These are phyloP conservation scores for Xenopus borealis DNA, from an alignment of 2,113 vertebrate genomes.

Conservation along the genomic window DNA sequence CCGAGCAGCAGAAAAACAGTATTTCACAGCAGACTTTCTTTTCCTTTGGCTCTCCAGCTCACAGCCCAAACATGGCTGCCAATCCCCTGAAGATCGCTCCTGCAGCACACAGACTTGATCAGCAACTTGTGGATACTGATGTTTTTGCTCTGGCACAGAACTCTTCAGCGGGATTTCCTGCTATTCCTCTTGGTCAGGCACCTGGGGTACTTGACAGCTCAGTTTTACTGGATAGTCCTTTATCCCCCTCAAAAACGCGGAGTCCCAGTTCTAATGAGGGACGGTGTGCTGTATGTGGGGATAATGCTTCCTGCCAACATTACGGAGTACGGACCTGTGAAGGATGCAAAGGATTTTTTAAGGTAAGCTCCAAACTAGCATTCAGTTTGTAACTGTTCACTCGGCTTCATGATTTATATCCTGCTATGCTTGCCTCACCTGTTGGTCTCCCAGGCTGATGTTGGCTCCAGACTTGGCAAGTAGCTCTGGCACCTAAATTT, in stretches of 20 bases:
- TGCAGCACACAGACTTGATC: conserved; percentile 60
- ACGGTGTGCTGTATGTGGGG: conserved; percentile 89
- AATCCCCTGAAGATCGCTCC: conserved; percentile 62
- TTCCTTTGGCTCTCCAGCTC: conserved; percentile 67
- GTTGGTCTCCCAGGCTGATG: conserved; percentile 2
- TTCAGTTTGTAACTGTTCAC: not conserved
- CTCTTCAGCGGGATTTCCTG: conserved; percentile 57
- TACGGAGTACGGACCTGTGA: conserved; percentile 95
- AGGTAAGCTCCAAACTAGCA: conserved; percentile 66
- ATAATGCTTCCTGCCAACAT: conserved; percentile 94
- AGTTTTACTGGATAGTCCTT: conserved; percentile 57
- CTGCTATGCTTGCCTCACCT: conserved; percentile 12
- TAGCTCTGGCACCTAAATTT: conserved; percentile 11
- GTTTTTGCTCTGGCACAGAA: conserved; percentile 53
- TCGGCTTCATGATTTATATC: not conserved
- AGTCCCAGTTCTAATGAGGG: conserved; percentile 75
- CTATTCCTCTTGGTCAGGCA: conserved; percentile 62
- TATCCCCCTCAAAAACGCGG: conserved; percentile 71
- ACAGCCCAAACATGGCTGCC: conserved; percentile 59
- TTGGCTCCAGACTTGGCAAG: conserved; percentile 20
- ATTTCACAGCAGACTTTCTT: conserved; percentile 74
- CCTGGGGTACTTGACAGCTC: conserved; percentile 64
- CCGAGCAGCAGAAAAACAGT: conserved; percentile 65
- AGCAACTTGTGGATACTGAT: conserved; percentile 69
- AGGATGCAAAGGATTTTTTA: conserved; percentile 97